phyloP scores from a whole-genome alignment of 2,888 invertebrate species.

The Noctua pronuba region DNA sequence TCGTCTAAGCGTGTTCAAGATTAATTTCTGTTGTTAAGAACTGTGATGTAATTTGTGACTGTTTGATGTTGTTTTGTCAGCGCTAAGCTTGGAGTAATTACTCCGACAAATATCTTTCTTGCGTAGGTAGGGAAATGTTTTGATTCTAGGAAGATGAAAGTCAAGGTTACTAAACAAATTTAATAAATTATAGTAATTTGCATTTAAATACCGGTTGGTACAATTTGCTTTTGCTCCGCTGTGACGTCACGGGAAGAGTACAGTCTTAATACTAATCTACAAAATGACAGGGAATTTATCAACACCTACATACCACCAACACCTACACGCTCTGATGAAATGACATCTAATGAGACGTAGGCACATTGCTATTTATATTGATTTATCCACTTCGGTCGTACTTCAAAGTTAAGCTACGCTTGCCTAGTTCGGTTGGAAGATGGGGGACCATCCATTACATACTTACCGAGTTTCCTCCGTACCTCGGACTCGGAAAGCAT shows the following conservation, averaged over 20 bases:
- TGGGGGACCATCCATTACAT: not conserved
- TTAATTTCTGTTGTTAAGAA: constrained; percentile 25
- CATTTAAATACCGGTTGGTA: not conserved
- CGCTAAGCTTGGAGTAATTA: constrained; percentile 19
- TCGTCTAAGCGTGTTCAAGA: constrained; percentile 7
- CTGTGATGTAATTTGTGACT: constrained; percentile 28
- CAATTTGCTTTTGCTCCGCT: not conserved
- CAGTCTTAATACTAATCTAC: not conserved
- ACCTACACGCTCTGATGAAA: no score
- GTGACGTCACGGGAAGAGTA: no score
- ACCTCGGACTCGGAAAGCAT: not conserved
- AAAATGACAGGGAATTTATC: no score
- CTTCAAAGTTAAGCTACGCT: not conserved
- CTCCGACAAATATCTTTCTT: not conserved
- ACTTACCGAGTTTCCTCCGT: not conserved
- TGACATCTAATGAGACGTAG: not conserved
- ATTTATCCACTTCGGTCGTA: not conserved
- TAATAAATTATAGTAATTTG: not conserved
- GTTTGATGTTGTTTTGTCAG: constrained; percentile 21
- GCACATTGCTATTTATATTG: not conserved
- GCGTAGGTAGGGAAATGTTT: not conserved
- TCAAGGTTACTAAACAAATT: not conserved
- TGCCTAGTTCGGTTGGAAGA: not conserved
- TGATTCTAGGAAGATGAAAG: not conserved
- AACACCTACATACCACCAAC: not conserved